Evolutionary conservation across 2,113 vertebrate genomes (phyloP), one percentile per base, ranked within the genome.

Genomic region (Misgurnus mizolepis): DNA sequence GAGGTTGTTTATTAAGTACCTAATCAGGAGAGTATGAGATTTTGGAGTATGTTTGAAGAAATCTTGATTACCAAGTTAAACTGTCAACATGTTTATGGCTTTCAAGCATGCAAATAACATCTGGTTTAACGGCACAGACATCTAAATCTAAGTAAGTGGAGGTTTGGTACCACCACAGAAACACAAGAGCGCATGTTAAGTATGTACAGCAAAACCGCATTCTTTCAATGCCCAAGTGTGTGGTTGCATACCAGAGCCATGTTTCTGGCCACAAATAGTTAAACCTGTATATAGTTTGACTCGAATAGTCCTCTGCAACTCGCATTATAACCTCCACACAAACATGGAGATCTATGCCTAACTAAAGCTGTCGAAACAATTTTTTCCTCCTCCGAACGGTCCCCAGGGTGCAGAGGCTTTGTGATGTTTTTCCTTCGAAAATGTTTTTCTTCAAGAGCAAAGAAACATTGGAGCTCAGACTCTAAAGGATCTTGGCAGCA

Each of bases 271-370:
- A 53, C 50, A 14, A 53, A 17, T 10, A 15, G 50, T 53, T 53
- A 53, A 53, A 53, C 50, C 50, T 1, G 0, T 53, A 53, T 14
- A 53, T 15, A 53, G 11, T 53, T 34, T 34, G 27, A 34, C 14
- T 53, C 14, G 12, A 14, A 53, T 4, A 53, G 12, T 14, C 50
- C 50, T 53, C 14, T 14, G 50, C 50, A 12, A 15, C 14, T 53
- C 12, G 12, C n/a, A 34, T 7, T 60, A 22, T 50, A 50, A 83
- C 17, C 60, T 15, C 10, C 7, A 15, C 7, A 7, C 53, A 79
- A 72, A 74, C 68, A 64, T 22, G 34, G 41, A 78, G 39, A 80
- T 72, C 49, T 61, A 58, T 18, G 39, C 17, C 58, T 58, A 34
- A 61, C 56, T 65, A 64, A 74, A 60, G 5, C 39, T 43, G 34